These are phyloP conservation scores for Halocynthia aurantium DNA, from an alignment of 23 tunicate species.

Conservation along the genomic window DNA sequence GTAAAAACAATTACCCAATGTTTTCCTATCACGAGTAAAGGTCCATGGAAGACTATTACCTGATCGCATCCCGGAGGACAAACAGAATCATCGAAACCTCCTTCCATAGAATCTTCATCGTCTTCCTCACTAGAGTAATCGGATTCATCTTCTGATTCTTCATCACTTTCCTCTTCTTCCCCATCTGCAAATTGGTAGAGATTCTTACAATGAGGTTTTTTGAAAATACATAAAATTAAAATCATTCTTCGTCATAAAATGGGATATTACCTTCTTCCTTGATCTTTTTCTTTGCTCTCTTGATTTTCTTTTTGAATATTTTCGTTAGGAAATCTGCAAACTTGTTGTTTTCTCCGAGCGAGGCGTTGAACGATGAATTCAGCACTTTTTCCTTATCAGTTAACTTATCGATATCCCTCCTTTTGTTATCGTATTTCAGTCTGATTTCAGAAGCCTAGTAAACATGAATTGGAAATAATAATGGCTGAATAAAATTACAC, in stretches of 20 bases:
- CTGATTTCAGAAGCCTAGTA: slow-evolving; percentile 57
- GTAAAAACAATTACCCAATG: neutral
- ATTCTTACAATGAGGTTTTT: neutral
- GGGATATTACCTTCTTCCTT: slow-evolving; percentile 39
- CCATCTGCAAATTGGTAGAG: slow-evolving; percentile 26
- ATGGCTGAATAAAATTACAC: too few relatives aligned
- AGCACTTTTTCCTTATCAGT: slow-evolving; percentile 80
- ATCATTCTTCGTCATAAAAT: neutral
- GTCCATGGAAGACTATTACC: slow-evolving; percentile 1
- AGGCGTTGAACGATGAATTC: slow-evolving; percentile 46
- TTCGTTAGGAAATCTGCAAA: slow-evolving; percentile 82
- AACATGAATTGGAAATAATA: too few relatives aligned
- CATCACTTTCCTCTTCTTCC: slow-evolving; percentile 75
- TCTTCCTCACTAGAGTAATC: slow-evolving; percentile 93
- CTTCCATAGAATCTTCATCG: slow-evolving; percentile 92
- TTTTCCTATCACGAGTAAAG: neutral
- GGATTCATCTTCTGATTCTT: slow-evolving; percentile 91
- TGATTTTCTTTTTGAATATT: slow-evolving; percentile 96
- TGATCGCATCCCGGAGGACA: slow-evolving; percentile 99
- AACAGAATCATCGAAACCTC: slow-evolving; percentile 92
- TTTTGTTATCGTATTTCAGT: slow-evolving; percentile 50
- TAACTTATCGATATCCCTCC: slow-evolving; percentile 82
- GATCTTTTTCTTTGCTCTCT: slow-evolving; percentile 77
- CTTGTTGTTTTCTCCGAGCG: slow-evolving; percentile 95
- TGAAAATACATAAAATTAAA: neutral